Base-by-base conservation (phyloP, 1,140 invertebrate genomes). In the Drosophila eugracilis region DNA sequence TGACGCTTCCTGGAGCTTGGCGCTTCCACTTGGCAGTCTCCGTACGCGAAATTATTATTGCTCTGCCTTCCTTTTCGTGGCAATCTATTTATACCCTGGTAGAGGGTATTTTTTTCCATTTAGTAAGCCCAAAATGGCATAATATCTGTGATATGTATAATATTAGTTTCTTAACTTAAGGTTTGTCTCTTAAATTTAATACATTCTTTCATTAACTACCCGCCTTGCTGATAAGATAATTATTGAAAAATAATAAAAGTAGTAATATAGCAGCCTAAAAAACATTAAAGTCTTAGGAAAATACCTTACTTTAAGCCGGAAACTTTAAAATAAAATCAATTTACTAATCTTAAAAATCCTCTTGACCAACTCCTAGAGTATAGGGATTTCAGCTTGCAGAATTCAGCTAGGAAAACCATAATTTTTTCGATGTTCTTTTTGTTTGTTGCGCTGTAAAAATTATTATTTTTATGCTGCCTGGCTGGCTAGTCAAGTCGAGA, bases 41-140 rank as follows among this genome's bases (percentile, higher is more conserved):
- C 71, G 60, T 75, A 80, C 80, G 77, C 74, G 78, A 81, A 75
- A 88, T 86, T 86, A 86, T 86, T 86, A 86, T 86, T 86, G 77
- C 74, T 74, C 50, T 81, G 73, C 58, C 77, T 73, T 80, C 76
- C 75, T 63, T 41, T 47, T 54, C 41, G 7, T 12, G 36, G 63
- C 63, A 53, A 67, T 67, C 63, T 50, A 50, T 67, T 67, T 44
- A 30, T 67, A 57, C 71, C 28, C 72, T 67, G 5, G 12, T 21
- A 21, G 1, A 6, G 36, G 28, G 28, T 37, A 19, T 22, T 37
- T 15, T 1, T 17, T 44, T 12, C 28, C 28, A 30, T 12, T 4
- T 30, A 30, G 12, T 30, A 30, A 30, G 9, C 28, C 3, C 4
- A 32, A 41, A 5, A 4, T n/a, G n/a, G n/a, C n/a, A n/a, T n/a